phyloP scores from a whole-genome alignment of 2,797 vertebrate species.

The Sebastes hopkinsi region DNA sequence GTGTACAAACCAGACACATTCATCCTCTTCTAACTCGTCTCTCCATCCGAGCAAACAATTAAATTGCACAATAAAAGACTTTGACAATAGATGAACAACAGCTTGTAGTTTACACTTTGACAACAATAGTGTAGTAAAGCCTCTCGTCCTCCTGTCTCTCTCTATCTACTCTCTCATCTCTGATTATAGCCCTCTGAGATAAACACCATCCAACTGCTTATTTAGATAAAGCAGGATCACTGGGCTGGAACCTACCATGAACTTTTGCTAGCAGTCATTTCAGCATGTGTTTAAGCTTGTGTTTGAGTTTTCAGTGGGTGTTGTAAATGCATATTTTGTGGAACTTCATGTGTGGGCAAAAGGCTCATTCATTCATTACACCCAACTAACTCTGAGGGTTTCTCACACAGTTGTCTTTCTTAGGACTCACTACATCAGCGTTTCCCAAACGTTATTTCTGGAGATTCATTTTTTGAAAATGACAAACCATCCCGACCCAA shows the following conservation, averaged over 20 bases:
- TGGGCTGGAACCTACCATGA: constrained; percentile 41
- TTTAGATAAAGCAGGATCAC: constrained; percentile 63
- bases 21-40: constrained; percentile 14
- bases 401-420: neutral
- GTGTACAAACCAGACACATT: constrained; percentile 51
- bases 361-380: neutral
- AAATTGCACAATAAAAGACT: constrained; percentile 38
- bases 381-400: neutral
- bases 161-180: constrained; percentile 27
- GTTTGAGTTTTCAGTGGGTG: constrained; percentile 27
- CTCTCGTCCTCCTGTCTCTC: neutral
- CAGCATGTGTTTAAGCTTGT: constrained; percentile 26
- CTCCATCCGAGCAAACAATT: constrained; percentile 29
- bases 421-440: neutral
- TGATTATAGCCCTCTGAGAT: constrained; percentile 59
- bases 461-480: too few species aligned
- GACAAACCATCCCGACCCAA: too few species aligned
- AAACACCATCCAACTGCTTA: constrained; percentile 62
- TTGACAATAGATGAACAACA: constrained; percentile 10
- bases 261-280: constrained; percentile 44
- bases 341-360: constrained; percentile 6
- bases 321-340: constrained; percentile 39
- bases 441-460: too few species aligned
- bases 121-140: constrained; percentile 48
- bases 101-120: constrained; percentile 34